Conservation (phyloP, 2,113 vertebrate genomes). For the Dasyprocta punctata region DNA sequence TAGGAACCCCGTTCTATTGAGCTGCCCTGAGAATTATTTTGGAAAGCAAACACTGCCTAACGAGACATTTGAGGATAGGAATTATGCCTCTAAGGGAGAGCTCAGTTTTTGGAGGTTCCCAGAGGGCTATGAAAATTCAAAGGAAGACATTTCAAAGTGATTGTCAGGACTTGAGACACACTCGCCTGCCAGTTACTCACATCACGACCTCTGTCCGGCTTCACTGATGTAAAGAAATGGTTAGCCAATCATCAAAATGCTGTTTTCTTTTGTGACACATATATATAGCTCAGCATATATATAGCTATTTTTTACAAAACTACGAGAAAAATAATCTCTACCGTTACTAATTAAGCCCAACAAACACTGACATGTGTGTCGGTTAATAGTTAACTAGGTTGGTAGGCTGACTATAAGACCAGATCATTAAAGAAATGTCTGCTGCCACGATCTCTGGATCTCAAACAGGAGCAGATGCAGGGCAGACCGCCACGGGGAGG, state of each 20-base stretch:
- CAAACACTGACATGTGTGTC: not conserved
- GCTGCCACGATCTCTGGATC: slow-evolving; percentile 3
- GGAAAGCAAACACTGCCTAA: not conserved
- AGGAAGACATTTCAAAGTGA: not conserved
- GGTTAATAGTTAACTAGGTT: slow-evolving; percentile 9
- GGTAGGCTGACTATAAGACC: not conserved
- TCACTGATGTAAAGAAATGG: not conserved
- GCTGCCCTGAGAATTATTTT: not conserved
- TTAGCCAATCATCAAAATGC: not conserved
- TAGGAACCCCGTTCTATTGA: not conserved
- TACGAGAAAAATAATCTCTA: not conserved
- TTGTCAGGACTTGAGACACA: not conserved
- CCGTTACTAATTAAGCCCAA: not conserved
- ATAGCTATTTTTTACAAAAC: not conserved
- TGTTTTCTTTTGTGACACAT: not conserved
- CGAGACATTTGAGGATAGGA: not conserved
- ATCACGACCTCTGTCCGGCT: not conserved
- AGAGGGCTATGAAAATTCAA: not conserved
- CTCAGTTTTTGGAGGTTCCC: not conserved
- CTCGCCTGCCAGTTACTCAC: not conserved
- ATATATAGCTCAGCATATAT: too few species aligned
- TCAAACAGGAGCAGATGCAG: not conserved
- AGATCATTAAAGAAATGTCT: not conserved
- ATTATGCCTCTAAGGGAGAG: not conserved
- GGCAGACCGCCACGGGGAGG: not conserved